Evolutionary conservation across 2,888 invertebrate species (phyloP), one percentile per base, ranked within the genome.

Genomic region (Lissonota sp.): DNA sequence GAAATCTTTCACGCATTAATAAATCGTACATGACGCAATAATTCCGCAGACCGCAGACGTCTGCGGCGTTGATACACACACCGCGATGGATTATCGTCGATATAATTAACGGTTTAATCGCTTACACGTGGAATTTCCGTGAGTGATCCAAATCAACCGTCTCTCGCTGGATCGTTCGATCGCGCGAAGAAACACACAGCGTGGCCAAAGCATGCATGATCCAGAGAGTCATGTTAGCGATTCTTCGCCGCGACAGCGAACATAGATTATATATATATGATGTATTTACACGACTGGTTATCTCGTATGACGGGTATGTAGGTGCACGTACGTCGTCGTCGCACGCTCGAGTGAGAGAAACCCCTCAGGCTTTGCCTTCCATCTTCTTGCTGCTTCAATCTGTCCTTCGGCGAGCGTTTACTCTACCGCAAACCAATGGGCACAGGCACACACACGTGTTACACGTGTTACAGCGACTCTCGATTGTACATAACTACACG

Each of bases 91-190:
- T 66, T 74, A 78, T 73, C 49, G 64, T 55, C 69, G 70, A 78
- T 73, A 66, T 78, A 81, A 81, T 81, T 78, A 78, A 78, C 74
- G 42, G 70, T 74, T 78, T 74, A 78, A 78, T 78, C 70, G 78
- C 39, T n/a, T 71, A 81, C 74, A 70, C 37, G 60, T 64, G 49
- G 70, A 78, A 81, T 74, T 73, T 70, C 55, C 40, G 26, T 39
- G 66, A 74, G 70, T 74, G 74, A 74, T 57, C 60, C 51, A 58
- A 26, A 49, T 40, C 69, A 57, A 53, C 58, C 42, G 55, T 63
- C 53, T 53, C 14, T 53, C 51, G 16, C 64, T 74, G 58, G 63
- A 26, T 26, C 26, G 26, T 1, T 26, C 26, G 26, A 26, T 26
- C 10, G 69, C 40, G 55, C 7, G 40, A 78, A 66, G 46, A 53